Evolutionary conservation across 2,113 vertebrate genomes (phyloP).

Genomic region (Dromaius novaehollandiae): DNA sequence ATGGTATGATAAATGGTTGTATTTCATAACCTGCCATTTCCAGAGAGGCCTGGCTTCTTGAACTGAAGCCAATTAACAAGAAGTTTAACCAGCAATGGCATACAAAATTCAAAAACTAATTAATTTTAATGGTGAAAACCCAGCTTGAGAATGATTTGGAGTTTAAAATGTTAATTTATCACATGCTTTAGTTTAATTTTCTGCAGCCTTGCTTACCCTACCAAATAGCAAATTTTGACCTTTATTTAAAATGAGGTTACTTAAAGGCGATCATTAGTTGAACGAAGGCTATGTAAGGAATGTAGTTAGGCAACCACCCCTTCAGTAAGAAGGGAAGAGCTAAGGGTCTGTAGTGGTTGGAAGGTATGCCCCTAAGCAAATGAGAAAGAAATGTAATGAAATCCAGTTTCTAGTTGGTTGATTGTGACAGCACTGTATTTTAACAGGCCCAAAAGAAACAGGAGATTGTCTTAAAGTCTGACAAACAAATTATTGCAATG

Average conservation of each 20-base stretch:
- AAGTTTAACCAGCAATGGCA: not conserved
- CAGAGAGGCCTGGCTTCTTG: not conserved
- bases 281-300: not conserved
- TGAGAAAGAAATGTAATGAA: not conserved
- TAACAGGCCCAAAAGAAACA: not conserved
- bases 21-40: slow-evolving; percentile 26
- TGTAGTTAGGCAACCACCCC: not conserved
- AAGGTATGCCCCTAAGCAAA: not conserved
- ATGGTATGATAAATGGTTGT: not conserved
- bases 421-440: not conserved
- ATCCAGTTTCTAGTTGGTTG: not conserved
- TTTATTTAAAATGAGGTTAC: not conserved
- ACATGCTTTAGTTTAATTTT: not conserved
- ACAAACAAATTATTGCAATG: not conserved
- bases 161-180: not conserved
- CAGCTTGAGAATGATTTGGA: not conserved
- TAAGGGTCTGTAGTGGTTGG: not conserved
- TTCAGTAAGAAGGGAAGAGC: not conserved
- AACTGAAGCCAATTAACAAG: slow-evolving; percentile 6
- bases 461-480: not conserved
- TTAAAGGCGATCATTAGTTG: not conserved
- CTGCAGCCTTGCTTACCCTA: not conserved
- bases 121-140: not conserved
- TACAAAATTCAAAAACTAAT: not conserved
- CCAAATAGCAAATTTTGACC: not conserved